phyloP scores from a whole-genome alignment of 1,140 invertebrate genomes.

The Lucilia cuprina region DNA sequence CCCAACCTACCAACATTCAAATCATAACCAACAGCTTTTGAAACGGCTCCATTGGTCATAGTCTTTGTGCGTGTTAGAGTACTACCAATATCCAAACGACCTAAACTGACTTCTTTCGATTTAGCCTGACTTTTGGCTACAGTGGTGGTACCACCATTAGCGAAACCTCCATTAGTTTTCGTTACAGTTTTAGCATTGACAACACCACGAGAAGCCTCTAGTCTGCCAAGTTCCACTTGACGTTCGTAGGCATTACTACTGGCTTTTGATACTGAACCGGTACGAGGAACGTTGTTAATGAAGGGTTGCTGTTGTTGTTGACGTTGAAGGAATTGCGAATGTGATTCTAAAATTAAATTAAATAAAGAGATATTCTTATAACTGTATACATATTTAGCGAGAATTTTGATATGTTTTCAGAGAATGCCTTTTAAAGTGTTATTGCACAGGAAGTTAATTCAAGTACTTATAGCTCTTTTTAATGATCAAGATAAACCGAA shows the following conservation, averaged over 20 bases:
- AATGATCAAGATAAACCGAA: no score
- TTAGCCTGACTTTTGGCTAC: conserved; percentile 51
- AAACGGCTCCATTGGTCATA: conserved; percentile 48
- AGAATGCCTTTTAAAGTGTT: no score
- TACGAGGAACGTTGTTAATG: conserved; percentile 21
- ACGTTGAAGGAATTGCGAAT: conserved; percentile 47
- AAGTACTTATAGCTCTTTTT: no score
- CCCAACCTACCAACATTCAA: conserved; percentile 52
- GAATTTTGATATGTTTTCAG: no score
- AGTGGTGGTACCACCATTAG: conserved; percentile 46
- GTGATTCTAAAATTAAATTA: conserved; percentile 29
- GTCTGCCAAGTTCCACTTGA: conserved; percentile 49
- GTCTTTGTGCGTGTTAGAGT: conserved; percentile 52
- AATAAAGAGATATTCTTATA: not conserved
- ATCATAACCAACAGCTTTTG: conserved; percentile 46
- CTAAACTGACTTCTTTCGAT: conserved; percentile 48
- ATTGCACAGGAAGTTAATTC: no score
- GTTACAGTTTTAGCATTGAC: conserved; percentile 55
- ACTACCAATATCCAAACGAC: conserved; percentile 52
- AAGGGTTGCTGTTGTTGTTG: conserved; percentile 40
- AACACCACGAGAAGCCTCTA: conserved; percentile 49
- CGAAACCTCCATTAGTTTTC: conserved; percentile 39
- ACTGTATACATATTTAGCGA: no score
- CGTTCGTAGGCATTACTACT: conserved; percentile 53
- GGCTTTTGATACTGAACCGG: conserved; percentile 51